phyloP scores from a whole-genome alignment of 2,797 vertebrate genomes.

The Petrocephalus sullivani region DNA sequence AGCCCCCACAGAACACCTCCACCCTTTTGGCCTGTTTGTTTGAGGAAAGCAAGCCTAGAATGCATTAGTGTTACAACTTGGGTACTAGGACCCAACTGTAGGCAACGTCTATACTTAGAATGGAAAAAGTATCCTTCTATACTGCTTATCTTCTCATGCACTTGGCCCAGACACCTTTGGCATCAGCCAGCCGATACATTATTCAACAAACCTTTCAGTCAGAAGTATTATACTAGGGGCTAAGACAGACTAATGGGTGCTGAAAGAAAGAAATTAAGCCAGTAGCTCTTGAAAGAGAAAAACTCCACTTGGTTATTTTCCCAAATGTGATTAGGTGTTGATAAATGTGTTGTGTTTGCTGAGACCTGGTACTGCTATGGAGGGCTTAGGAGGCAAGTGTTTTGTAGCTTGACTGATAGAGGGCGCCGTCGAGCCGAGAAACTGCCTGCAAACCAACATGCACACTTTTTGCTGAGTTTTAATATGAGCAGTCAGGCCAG shows the following conservation, averaged over 20 bases:
- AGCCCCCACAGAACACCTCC: neutral
- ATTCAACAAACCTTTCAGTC: neutral
- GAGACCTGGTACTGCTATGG: conserved; percentile 4
- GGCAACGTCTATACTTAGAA: neutral
- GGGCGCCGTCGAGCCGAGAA: conserved; percentile 67
- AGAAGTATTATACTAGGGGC: neutral
- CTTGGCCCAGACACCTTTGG: neutral
- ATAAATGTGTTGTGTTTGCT: neutral
- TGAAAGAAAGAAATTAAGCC: neutral
- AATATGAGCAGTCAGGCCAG: neutral
- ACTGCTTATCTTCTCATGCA: neutral
- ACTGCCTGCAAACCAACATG: conserved; percentile 18
- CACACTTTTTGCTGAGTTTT: neutral
- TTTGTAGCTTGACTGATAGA: conserved; percentile 49
- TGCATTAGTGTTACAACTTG: neutral
- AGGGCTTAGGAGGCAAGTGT: neutral
- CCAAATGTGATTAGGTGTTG: neutral
- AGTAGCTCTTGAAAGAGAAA: neutral
- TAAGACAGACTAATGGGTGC: neutral
- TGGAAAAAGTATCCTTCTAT: neutral
- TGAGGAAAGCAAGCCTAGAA: neutral
- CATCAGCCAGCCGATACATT: neutral
- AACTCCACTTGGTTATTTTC: neutral
- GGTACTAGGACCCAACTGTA: neutral
- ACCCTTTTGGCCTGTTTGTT: neutral